phyloP scores from a whole-genome alignment of 2,113 vertebrate genomes.

The Carlito syrichta region DNA sequence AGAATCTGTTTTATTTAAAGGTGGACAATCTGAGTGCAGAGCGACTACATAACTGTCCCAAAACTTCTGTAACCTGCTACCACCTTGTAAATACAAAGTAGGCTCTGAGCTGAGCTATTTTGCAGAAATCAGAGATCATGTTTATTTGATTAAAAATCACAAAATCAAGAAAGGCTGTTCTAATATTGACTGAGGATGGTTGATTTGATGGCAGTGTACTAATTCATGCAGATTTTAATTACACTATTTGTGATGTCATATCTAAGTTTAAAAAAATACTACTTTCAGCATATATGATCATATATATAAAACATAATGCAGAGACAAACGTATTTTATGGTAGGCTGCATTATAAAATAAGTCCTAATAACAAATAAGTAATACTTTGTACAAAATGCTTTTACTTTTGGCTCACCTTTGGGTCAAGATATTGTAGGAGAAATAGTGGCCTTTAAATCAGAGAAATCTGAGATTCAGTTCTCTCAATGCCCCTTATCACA shows the following conservation, averaged over 20 bases:
- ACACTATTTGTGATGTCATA: not conserved
- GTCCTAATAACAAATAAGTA: not conserved
- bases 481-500: not conserved
- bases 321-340: not conserved
- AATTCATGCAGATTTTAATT: not conserved
- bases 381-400: not conserved
- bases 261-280: not conserved
- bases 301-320: not conserved
- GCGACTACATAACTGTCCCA: not conserved
- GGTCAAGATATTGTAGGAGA: not conserved
- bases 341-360: not conserved
- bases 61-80: not conserved
- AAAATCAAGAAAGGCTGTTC: not conserved
- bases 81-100: not conserved
- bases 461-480: not conserved
- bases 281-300: not conserved
- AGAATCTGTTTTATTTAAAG: not conserved
- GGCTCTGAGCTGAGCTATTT: not conserved
- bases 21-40: not conserved
- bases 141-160: not conserved
- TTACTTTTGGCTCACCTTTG: not conserved
- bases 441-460: not conserved
- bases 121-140: not conserved
- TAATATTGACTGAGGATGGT: not conserved
- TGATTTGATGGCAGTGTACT: not conserved